Evolutionary conservation across 2,797 vertebrate genomes (phyloP), one percentile per base, ranked within the genome.

Genomic region (Adrianichthys oophorus): DNA sequence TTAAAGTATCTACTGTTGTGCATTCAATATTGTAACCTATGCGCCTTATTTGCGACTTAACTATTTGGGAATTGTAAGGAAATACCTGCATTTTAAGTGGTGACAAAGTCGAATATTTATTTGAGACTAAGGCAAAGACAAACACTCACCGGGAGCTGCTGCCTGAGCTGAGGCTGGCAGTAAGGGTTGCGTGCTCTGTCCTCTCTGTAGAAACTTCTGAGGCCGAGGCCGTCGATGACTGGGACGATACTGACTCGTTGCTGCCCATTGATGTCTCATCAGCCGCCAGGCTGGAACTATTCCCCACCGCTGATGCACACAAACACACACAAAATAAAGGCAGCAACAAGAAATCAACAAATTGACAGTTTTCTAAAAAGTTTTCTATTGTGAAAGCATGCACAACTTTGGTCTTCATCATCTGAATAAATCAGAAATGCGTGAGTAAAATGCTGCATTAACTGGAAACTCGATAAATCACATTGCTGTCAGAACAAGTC

Each of bases 181-280:
- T 70, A 12, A 94, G 83, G 19, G 92, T 86, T 63, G 91, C 87
- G 60, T 78, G 80, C 50, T 82, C 93, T 1, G 88, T 90, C 74
- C 84, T 90, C 58, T 91, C 91, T 0, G 84, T 72, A 0, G 92
- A 85, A n/a, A 88, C 91, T 32, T 90, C 93, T 1, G 92, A 91
- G 61, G 87, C 53, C 0, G 91, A 91, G 14, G 88, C 89, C 0
- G 89, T 92, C 0, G 95, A 97, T 15, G 96, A 95, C 4, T 95
- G 94, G 19, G 96, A 96, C 15, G 95, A 96, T 23, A 96, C 92
- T 0, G 96, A 97, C 83, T 99, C 97, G 15, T 92, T 93, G 77
- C 95, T 98, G 75, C 94, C 93, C 64, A 91, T 91, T 7, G 93
- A 94, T 0, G 93, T 93, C 53, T 94, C 93, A 54, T 98, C 96